These are phyloP conservation scores for Xenopus borealis DNA, from an alignment of 2,113 vertebrate genomes.

Conservation along the genomic window DNA sequence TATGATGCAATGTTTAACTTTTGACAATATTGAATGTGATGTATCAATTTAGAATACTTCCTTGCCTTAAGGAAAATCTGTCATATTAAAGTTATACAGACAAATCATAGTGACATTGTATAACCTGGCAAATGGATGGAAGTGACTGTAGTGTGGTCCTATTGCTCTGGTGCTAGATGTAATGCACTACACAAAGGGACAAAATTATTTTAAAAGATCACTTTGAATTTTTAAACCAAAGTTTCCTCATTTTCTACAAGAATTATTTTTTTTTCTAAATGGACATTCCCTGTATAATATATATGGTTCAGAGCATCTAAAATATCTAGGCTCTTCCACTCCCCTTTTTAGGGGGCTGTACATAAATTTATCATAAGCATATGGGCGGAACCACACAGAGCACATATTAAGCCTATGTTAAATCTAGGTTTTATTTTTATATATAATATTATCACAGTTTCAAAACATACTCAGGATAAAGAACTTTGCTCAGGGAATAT, in stretches of 20 bases:
- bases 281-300: conserved; percentile 73
- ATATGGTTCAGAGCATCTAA: conserved; percentile 63
- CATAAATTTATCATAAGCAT: conserved; percentile 55
- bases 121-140: conserved; percentile 68
- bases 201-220: conserved; percentile 58
- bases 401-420: conserved; percentile 69
- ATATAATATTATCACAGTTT: conserved; percentile 74
- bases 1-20: conserved; percentile 81
- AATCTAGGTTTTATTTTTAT: conserved; percentile 65
- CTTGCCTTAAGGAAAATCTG: conserved; percentile 70
- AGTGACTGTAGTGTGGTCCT: conserved; percentile 23
- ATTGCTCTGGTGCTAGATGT: conserved; percentile 5
- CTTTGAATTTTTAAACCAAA: conserved; percentile 88
- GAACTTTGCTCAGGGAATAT: conserved; percentile 98
- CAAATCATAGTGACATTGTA: conserved; percentile 88
- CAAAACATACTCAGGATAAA: conserved; percentile 95
- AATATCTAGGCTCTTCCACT: conserved; percentile 49
- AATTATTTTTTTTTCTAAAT: conserved; percentile 61
- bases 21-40: conserved; percentile 86
- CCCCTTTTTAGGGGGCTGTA: conserved; percentile 55
- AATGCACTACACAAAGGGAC: background rate
- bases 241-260: conserved; percentile 78
- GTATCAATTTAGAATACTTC: conserved; percentile 71
- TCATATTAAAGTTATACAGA: conserved; percentile 87
- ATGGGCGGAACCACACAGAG: conserved; percentile 68